These are phyloP conservation scores for Caenorhabditis uteleia DNA, from an alignment of 2,888 invertebrate species.

Conservation along the genomic window DNA sequence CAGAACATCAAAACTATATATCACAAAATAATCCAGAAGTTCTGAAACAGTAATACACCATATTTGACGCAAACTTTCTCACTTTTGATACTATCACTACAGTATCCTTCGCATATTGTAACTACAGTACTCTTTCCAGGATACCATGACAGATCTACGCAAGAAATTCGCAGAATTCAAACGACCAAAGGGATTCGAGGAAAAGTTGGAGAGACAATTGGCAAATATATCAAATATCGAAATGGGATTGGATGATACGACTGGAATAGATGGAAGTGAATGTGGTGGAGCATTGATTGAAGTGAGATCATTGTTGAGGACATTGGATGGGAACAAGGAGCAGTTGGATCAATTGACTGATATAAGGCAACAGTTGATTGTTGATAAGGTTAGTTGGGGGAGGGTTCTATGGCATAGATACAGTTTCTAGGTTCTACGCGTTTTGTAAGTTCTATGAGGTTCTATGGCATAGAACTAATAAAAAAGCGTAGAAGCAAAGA, in stretches of 20 bases:
- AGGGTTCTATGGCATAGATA: too few species aligned
- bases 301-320: constrained; percentile 29
- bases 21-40: too few species aligned
- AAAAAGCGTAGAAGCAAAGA: too few species aligned
- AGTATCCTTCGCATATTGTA: too few species aligned
- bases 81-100: neutral
- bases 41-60: neutral
- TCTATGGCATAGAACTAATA: too few species aligned
- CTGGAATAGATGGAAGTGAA: constrained; percentile 49
- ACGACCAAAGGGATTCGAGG: constrained; percentile 59
- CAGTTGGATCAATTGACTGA: constrained; percentile 21
- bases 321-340: constrained; percentile 34
- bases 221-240: constrained; percentile 51
- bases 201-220: constrained; percentile 43
- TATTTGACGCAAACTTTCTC: neutral
- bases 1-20: too few species aligned
- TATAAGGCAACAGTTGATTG: constrained; percentile 28
- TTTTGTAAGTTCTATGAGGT: too few species aligned
- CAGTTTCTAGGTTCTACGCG: too few species aligned
- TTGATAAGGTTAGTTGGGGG: too few species aligned
- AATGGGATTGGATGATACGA: constrained; percentile 60
- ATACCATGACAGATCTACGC: constrained; percentile 38
- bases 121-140: constrained; percentile 21
- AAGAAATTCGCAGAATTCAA: constrained; percentile 58
- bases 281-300: constrained; percentile 47